Conservation (phyloP, 2,113 vertebrate species). For the Sylvicapra grimmia region DNA sequence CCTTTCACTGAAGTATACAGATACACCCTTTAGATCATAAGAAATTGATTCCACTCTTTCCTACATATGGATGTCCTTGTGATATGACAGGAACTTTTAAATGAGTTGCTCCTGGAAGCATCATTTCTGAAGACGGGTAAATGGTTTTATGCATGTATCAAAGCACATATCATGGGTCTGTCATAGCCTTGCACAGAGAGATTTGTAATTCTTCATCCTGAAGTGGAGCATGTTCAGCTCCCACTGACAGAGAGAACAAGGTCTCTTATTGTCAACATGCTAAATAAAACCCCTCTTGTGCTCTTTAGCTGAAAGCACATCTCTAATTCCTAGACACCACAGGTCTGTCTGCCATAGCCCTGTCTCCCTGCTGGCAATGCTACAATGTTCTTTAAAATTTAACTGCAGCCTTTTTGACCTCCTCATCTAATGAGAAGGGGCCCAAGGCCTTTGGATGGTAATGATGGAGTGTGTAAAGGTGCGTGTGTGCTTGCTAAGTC, state of each 20-base stretch:
- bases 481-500: accelerated
- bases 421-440: background rate
- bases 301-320: background rate
- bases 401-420: background rate
- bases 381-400: background rate
- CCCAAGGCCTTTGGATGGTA: background rate
- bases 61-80: background rate
- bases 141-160: background rate
- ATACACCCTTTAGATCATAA: background rate
- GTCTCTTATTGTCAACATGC: background rate
- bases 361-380: background rate
- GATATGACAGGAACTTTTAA: slow-evolving; percentile 23
- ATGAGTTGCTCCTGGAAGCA: background rate
- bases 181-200: slow-evolving; percentile 10
- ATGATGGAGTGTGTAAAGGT: background rate
- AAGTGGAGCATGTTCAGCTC: background rate
- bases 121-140: slow-evolving; percentile 11
- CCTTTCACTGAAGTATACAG: background rate
- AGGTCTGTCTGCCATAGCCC: background rate
- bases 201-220: slow-evolving; percentile 17
- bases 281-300: background rate
- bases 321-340: background rate
- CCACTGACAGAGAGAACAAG: background rate
- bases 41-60: slow-evolving; percentile 7
- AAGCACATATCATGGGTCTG: background rate